Evolutionary conservation across 2,113 vertebrate genomes (phyloP).

Genomic region (Gavia stellata): DNA sequence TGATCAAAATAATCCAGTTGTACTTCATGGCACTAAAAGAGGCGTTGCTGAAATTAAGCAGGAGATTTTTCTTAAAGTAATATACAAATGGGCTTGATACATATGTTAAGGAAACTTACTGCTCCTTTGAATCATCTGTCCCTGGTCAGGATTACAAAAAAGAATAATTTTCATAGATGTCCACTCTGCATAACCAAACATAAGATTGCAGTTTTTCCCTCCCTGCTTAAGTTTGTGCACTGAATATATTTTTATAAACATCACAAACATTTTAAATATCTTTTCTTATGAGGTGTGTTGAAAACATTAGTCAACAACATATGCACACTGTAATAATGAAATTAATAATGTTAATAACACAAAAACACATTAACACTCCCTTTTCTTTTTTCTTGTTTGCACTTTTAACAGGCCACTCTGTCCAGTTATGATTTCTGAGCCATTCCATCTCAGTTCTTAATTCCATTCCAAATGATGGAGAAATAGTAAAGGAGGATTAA

Average conservation of each 20-base stretch:
- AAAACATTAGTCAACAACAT: background rate
- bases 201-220: background rate
- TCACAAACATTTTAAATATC: too few relatives aligned
- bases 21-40: background rate
- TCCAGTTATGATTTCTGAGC: background rate
- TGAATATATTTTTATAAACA: background rate
- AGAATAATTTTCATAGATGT: background rate
- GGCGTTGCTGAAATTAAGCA: background rate
- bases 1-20: background rate
- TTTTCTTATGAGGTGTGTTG: background rate
- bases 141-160: background rate
- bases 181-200: background rate
- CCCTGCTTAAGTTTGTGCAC: background rate
- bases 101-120: background rate
- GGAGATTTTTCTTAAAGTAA: background rate
- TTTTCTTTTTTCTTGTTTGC: background rate
- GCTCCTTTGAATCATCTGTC: background rate
- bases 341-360: background rate
- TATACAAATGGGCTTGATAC: background rate
- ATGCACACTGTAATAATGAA: background rate
- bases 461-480: background rate
- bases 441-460: background rate
- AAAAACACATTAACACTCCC: background rate
- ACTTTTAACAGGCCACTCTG: background rate
- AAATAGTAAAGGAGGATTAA: background rate